Conservation (phyloP, 1,140 invertebrate genomes). For the Meloidogyne floridensis region DNA sequence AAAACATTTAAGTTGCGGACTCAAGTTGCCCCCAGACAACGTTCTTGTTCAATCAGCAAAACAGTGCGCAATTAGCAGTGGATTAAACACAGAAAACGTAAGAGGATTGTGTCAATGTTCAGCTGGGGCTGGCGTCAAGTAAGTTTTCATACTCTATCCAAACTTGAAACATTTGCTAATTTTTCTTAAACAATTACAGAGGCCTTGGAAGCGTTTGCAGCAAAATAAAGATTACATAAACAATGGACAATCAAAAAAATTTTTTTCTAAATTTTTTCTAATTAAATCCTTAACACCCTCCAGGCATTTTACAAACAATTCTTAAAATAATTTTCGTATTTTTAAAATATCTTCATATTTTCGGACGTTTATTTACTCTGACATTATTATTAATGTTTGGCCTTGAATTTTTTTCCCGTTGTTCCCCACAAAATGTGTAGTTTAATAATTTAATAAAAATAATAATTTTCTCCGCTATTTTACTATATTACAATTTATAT, state of each 20-base stretch:
- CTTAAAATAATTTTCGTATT: too few relatives aligned
- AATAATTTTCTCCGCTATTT: too few relatives aligned
- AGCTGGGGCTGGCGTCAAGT: constrained; percentile 36
- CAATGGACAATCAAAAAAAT: not conserved
- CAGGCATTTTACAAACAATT: not conserved
- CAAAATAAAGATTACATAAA: not conserved
- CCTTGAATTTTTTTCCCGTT: too few relatives aligned
- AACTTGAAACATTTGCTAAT: too few relatives aligned
- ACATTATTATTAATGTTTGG: too few relatives aligned
- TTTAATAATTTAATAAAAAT: too few relatives aligned
- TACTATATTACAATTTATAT: too few relatives aligned
- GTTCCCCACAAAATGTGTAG: too few relatives aligned
- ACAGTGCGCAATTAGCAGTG: constrained; percentile 22
- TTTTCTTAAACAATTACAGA: not conserved
- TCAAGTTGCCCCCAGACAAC: constrained; percentile 40
- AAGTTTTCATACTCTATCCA: constrained; percentile 1
- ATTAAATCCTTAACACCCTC: not conserved
- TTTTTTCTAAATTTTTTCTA: not conserved
- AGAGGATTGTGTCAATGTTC: constrained; percentile 47
- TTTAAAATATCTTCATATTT: too few relatives aligned
- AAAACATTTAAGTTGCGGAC: constrained; percentile 30
- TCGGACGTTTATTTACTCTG: too few relatives aligned
- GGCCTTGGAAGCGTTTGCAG: not conserved
- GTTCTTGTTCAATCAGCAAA: constrained; percentile 46
- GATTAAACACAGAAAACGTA: constrained; percentile 46